Evolutionary conservation across 2,888 invertebrate genomes (phyloP), one percentile per base, ranked within the genome.

Genomic region (Pemphredon lugubris): DNA sequence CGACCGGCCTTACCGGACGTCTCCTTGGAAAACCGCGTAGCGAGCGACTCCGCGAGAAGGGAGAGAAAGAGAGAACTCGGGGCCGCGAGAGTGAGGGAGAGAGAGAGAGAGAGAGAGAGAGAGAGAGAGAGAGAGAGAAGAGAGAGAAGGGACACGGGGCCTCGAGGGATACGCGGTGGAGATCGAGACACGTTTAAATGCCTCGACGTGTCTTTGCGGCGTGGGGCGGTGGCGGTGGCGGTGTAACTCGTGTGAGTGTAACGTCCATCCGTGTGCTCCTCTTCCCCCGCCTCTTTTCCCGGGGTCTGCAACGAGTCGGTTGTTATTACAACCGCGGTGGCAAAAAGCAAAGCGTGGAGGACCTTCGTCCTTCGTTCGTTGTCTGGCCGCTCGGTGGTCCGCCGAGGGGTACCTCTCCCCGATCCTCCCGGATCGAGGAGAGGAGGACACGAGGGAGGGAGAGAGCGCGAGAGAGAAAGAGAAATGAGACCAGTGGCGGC

Each of bases 321-420:
- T 79, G 80, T 79, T 84, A 82, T 82, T 83, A 83, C 83, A 79
- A 80, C 71, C 78, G 51, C 64, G 58, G 66, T 79, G 63, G 79
- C 78, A 78, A 82, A 83, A 83, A 78, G 76, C 74, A 45, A 64
- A 20, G 61, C 44, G 59, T 66, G 13, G 53, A 73, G 76, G 68
- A 69, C 75, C 73, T 64, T 75, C 77, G 82, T 79, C 71, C 81
- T 83, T 77, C 78, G 79, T 66, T n/a, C 61, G 60, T 32, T 30
- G 48, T 71, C 72, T 72, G 72, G 72, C 34, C 21, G 71, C 37
- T 59, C 72, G 54, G 59, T 55, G 72, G 71, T 68, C 57, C 69
- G 44, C 26, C 42, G 14, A 21, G 50, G 51, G 30, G 26, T 32
- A 53, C 30, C 2, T 30, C 30, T 30, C 30, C n/a, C n/a, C n/a